Evolutionary conservation across 2,797 vertebrate species (phyloP), one percentile per base, ranked within the genome.

Genomic region (Poecilia wingei): DNA sequence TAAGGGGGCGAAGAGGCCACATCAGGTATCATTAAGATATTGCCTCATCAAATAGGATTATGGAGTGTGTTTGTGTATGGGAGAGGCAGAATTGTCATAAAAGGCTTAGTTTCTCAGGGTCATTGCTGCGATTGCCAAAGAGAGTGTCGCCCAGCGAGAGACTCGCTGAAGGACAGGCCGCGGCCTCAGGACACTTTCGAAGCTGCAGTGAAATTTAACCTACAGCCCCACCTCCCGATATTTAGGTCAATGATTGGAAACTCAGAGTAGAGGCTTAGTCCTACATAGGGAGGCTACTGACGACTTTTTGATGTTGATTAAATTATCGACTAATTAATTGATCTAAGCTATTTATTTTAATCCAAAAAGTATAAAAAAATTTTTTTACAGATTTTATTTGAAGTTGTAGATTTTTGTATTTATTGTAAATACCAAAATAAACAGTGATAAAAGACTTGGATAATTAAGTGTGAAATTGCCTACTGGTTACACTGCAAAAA

Each of bases 1-100:
- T 76, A 76, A 89, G 85, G 76, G 79, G 80, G 82, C 75, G 74
- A 77, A 87, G 77, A 82, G 89, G 84, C 81, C 84, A 93, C 88
- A 92, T 93, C 90, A 87, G 90, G 90, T 92, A 86, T 95, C 94
- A 95, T 95, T 95, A 95, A 88, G 94, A 93, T 94, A 95, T 96
- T 96, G 92, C 84, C 92, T 94, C 91, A 91, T 94, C 90, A 93
- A 95, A 95, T 95, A 83, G 92, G 93, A 95, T 95, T 95, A 95
- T 82, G 84, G 82, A 76, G 69, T 72, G 39, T 75, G 76, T 45
- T 36, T 82, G 72, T 70, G 55, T 75, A 59, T 25, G 70, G 14
- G 59, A 33, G 85, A 80, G 64, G 68, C 82, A 84, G 82, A 90
- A 87, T 88, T 82, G 79, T 79, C 77, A 28, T 95, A 94, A 95